phyloP scores from a whole-genome alignment of 2,113 vertebrate genomes.

The Dromiciops gliroides region DNA sequence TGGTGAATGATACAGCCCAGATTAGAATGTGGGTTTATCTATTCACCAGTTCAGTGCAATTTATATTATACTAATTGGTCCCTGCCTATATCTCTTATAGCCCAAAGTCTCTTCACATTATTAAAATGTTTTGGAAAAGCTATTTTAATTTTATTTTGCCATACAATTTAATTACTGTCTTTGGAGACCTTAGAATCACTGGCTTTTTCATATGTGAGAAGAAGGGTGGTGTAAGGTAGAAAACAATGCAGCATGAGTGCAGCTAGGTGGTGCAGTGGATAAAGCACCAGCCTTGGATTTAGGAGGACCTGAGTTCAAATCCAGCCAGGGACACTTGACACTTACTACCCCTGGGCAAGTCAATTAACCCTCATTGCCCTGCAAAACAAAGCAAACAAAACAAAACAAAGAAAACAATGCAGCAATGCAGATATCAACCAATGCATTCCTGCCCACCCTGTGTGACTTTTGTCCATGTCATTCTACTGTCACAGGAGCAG shows the following conservation, averaged over 20 bases:
- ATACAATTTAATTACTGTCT: not conserved
- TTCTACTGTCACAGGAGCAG: not conserved
- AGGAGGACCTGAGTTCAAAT: not conserved
- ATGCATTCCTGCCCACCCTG: not conserved
- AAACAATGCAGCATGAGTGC: no score
- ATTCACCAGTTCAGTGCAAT: not conserved
- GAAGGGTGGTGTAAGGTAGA: not conserved
- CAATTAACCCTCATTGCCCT: no score
- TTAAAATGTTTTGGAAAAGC: not conserved
- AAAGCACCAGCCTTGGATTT: no score
- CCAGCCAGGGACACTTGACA: no score
- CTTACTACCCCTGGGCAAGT: no score
- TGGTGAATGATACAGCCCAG: not conserved
- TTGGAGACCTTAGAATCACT: not conserved
- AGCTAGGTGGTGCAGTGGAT: no score
- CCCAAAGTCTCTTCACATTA: not conserved
- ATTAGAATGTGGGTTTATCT: not conserved
- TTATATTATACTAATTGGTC: not conserved
- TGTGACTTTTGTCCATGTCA: not conserved
- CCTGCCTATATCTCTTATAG: not conserved
- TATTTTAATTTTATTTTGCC: not conserved
- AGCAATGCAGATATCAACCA: not conserved
- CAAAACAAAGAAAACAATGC: no score
- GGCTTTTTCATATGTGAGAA: not conserved
- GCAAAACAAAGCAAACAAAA: no score